These are phyloP conservation scores for Miichthys miiuy DNA, from an alignment of 2,797 vertebrate species.

Conservation along the genomic window DNA sequence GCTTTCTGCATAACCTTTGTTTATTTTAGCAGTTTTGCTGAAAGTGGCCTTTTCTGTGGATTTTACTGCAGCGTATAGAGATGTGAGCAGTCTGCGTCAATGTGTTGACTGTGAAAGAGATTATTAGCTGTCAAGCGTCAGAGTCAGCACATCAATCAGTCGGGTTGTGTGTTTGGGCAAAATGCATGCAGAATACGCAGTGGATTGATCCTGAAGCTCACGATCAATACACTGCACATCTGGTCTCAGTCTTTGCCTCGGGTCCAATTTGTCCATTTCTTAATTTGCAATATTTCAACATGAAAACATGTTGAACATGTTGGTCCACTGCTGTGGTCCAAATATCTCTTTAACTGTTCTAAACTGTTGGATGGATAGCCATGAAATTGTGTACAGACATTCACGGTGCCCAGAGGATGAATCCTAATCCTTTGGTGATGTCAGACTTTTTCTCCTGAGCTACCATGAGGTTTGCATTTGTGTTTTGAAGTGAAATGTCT, in stretches of 20 bases:
- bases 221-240: slow-evolving; percentile 6
- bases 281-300: background rate
- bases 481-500: background rate
- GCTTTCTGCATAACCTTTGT: slow-evolving; percentile 17
- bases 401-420: too few relatives aligned
- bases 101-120: slow-evolving; percentile 11
- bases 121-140: slow-evolving; percentile 12
- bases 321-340: background rate
- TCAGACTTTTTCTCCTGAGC: too few relatives aligned
- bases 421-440: too few relatives aligned
- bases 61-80: slow-evolving; percentile 33
- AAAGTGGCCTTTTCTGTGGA: slow-evolving; percentile 21
- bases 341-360: background rate
- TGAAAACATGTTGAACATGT: too few relatives aligned
- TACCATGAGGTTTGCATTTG: too few relatives aligned
- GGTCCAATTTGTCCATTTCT: background rate
- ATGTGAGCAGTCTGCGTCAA: background rate
- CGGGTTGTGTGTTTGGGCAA: background rate
- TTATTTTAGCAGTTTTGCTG: slow-evolving; percentile 29
- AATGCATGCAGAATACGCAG: slow-evolving; percentile 3
- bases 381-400: background rate
- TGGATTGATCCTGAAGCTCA: slow-evolving; percentile 23
- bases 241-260: background rate
- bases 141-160: slow-evolving; percentile 34
- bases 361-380: background rate